Evolutionary conservation across 2,113 vertebrate species (phyloP).

Genomic region (Ploceus nigricollis): DNA sequence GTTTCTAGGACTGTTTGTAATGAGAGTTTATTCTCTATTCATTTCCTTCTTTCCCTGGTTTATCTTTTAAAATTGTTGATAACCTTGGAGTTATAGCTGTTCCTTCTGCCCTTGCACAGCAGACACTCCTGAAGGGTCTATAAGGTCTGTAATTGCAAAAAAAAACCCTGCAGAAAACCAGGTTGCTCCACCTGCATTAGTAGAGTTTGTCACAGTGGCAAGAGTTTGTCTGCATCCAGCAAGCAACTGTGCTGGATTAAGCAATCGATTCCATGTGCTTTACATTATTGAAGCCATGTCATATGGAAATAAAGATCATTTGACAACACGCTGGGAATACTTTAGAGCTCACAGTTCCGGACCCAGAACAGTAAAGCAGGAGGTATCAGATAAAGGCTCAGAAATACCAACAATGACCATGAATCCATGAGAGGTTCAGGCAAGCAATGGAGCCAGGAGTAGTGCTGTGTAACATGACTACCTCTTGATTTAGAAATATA

Average conservation of each 20-base stretch:
- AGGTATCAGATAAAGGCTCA: not conserved
- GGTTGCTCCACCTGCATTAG: not conserved
- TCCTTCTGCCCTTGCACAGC: not conserved
- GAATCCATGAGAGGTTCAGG: not conserved
- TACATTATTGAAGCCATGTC: not conserved
- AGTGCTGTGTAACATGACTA: not conserved
- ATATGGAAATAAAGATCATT: not conserved
- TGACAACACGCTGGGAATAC: not conserved
- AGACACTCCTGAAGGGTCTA: not conserved
- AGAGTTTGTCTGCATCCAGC: not conserved
- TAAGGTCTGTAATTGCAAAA: not conserved
- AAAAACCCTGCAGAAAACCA: accelerated
- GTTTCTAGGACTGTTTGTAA: not conserved
- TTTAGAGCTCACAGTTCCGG: not conserved
- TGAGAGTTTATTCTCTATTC: not conserved
- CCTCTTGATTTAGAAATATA: not conserved
- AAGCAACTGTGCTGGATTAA: not conserved
- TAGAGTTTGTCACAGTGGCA: not conserved
- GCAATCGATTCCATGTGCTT: not conserved
- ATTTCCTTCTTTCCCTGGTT: not conserved
- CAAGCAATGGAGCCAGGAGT: not conserved
- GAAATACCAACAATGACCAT: not conserved
- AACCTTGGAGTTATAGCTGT: not conserved
- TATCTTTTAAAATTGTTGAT: not conserved
- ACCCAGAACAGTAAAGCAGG: not conserved